Conservation (phyloP, 2,113 vertebrate species). For the Pristiophorus japonicus region DNA sequence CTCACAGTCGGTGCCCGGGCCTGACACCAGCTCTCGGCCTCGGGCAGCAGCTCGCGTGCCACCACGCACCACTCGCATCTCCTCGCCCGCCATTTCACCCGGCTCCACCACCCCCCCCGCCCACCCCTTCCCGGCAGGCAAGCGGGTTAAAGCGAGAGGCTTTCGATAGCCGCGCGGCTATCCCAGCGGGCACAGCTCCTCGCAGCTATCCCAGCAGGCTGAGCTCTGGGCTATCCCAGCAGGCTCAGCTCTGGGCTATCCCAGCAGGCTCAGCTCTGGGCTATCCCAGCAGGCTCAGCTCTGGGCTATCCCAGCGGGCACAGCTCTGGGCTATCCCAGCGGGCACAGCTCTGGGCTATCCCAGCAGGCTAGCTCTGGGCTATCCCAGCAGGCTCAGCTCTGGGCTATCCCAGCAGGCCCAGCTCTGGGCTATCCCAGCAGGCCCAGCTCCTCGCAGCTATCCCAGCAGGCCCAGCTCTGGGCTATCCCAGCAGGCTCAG, state of each 20-base stretch:
- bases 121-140: not conserved
- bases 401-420: no score
- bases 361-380: no score
- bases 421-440: not conserved
- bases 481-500: not conserved
- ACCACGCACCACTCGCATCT: no score
- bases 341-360: no score
- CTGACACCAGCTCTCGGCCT: not conserved
- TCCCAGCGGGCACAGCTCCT: no score
- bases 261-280: not conserved
- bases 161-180: not conserved
- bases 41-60: not conserved
- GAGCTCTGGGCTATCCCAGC: no score
- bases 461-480: no score
- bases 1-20: not conserved
- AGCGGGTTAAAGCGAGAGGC: not conserved
- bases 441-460: no score
- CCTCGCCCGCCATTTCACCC: not conserved
- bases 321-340: no score
- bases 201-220: not conserved
- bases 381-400: not conserved
- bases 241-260: no score
- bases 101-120: no score
- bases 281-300: no score
- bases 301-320: not conserved